Evolutionary conservation across 2,888 invertebrate genomes (phyloP).

Genomic region (Antheraea assamensis): DNA sequence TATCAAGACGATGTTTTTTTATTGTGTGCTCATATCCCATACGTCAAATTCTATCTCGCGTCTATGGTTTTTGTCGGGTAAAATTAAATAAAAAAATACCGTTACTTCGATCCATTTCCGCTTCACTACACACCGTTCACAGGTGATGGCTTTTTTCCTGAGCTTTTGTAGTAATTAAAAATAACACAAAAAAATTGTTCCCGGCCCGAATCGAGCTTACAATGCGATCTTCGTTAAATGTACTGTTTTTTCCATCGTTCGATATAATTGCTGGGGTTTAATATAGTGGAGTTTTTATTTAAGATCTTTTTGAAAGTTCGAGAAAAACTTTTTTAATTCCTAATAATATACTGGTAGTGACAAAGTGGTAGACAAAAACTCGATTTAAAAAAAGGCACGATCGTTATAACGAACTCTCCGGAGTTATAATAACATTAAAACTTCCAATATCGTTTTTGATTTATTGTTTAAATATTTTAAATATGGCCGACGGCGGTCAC

Average conservation of each 20-base stretch:
- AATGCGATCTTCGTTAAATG: constrained; percentile 70
- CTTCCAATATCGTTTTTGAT: constrained; percentile 74
- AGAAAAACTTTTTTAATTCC: constrained; percentile 10
- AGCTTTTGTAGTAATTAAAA: constrained; percentile 74
- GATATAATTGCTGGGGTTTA: constrained; percentile 55
- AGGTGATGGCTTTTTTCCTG: constrained; percentile 71
- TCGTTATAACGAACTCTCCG: constrained; percentile 47
- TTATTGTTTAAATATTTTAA: constrained; percentile 77
- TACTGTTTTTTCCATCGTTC: constrained; percentile 51
- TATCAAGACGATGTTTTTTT: constrained; percentile 52
- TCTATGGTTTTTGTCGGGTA: constrained; percentile 66
- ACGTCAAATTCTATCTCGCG: constrained; percentile 68
- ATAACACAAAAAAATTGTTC: constrained; percentile 39
- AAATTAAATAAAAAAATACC: constrained; percentile 66
- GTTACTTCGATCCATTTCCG: constrained; percentile 79
- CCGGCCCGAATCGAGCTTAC: constrained; percentile 52
- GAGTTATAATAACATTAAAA: constrained; percentile 69
- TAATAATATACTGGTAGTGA: constrained; percentile 32
- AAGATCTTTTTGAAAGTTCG: constrained; percentile 27
- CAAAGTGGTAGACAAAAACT: constrained; percentile 45
- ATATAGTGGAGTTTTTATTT: constrained; percentile 38
- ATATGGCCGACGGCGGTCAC: constrained; percentile 72
- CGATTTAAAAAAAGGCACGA: constrained; percentile 38
- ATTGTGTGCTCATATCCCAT: constrained; percentile 63
- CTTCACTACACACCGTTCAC: constrained; percentile 73